Percentiles rank a stretch among this genome's conserved stretches.
Evolutionary conservation across 2,113 vertebrate genomes (phyloP).

Genomic region (Brachyhypopomus gauderio): DNA sequence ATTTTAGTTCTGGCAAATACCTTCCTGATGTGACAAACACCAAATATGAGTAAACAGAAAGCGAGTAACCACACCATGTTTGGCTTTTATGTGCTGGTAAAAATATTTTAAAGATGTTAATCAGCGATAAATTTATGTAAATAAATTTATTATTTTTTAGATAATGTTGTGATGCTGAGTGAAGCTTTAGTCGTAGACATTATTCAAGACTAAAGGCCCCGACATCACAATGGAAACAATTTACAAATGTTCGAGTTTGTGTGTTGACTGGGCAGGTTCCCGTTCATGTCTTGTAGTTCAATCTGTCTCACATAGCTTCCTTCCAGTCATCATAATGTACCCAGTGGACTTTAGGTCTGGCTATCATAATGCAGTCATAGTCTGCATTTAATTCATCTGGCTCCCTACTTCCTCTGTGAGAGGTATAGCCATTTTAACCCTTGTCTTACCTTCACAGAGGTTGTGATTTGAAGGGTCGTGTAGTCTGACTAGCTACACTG

Average conservation of each 20-base stretch:
- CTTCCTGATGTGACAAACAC: no score
- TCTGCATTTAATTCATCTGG: not conserved
- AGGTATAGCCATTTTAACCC: constrained; percentile 11
- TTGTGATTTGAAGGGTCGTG: constrained; percentile 4
- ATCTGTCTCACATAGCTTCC: not conserved
- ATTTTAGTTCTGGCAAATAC: no score
- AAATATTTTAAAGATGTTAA: no score
- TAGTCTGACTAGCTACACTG: constrained; percentile 5
- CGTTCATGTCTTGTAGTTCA: constrained; percentile 6
- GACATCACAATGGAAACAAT: not conserved
- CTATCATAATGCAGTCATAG: constrained; percentile 1
- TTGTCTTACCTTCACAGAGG: constrained; percentile 3
- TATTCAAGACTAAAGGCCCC: not conserved
- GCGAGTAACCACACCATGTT: no score
- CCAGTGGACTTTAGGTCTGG: constrained; percentile 18
- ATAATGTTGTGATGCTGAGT: no score
- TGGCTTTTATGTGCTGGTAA: no score
- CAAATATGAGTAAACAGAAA: no score
- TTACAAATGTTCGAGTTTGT: not conserved
- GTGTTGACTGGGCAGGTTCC: constrained; percentile 1
- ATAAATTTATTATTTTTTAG: no score
- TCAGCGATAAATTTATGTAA: no score
- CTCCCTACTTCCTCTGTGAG: constrained; percentile 18
- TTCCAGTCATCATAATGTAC: not conserved
- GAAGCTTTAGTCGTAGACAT: not conserved